Base-by-base conservation (phyloP, 1,140 invertebrate genomes). In the Drosophila gunungcola region DNA sequence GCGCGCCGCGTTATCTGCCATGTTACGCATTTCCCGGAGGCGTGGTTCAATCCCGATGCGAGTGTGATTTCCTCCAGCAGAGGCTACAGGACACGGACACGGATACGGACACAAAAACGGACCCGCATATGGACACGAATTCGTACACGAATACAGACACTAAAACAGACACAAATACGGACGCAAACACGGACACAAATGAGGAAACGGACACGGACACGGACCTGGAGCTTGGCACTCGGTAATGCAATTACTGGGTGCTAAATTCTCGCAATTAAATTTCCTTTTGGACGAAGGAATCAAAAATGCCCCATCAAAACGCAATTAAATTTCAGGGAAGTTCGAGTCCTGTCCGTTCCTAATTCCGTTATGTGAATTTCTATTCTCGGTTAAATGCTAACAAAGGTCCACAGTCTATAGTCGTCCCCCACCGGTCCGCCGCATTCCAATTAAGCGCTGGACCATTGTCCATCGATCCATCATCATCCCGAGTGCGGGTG, bases 221-320 rank as follows among this genome's bases (percentile, higher is more conserved):
- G 9, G 6, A 38, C 32, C 16, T 6, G 11, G 52, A 10, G 13
- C 21, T 41, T 41, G 52, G 64, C 52, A 49, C 52, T 76, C 58
- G 61, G 60, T 86, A 86, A 88, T 77, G 83, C 83, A 82, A 88
- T 86, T 86, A 88, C 77, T 62, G 65, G 63, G 43, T 78, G 78
- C 80, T 70, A 81, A 81, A 85, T 86, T 80, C 70, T 60, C 49
- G 60, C 70, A 86, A 86, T 86, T 88, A 88, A 82, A 86, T 73
- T 82, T 61, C 62, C 78, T 81, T 85, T 84, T 76, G 21, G 46
- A 29, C 49, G 21, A 25, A 42, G 53, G 62, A 77, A 79, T 84
- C 80, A 84, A 84, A 84, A 75, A 65, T 85, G 75, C 46, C 63
- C 60, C 58, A 74, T 79, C 53, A 61, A 83, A 83, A 61, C 67